A percentile compares a stretch with the other conserved stretches of the same genome.
Evolutionary conservation across 2,888 invertebrate species (phyloP).

Genomic region (Macrophya alboannulata): DNA sequence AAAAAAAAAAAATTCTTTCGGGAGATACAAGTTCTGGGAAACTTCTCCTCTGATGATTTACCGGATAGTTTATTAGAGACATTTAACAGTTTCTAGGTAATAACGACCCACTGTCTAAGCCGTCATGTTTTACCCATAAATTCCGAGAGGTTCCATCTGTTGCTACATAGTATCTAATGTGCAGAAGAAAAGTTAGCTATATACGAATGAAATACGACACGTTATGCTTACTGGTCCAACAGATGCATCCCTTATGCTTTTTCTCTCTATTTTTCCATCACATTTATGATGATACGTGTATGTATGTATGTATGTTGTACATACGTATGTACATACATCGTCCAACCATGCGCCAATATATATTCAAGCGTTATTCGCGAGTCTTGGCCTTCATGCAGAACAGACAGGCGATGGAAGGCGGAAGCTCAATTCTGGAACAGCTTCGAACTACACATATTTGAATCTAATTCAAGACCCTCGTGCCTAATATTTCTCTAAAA

Average conservation of each 20-base stretch:
- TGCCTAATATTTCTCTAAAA: no score
- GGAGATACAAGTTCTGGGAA: not conserved
- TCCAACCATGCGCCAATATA: not conserved
- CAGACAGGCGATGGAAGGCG: not conserved
- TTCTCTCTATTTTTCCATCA: not conserved
- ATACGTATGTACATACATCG: not conserved
- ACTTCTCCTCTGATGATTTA: not conserved
- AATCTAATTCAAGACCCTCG: slow-evolving; percentile 15
- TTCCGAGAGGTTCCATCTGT: slow-evolving; percentile 1
- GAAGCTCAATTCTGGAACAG: not conserved
- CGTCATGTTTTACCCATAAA: not conserved
- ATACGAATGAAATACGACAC: slow-evolving; percentile 7
- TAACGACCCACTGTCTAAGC: not conserved
- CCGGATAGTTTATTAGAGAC: not conserved
- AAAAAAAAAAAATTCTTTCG: not conserved
- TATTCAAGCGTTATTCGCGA: not conserved
- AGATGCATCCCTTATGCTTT: slow-evolving; percentile 28
- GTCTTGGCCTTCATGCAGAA: slow-evolving; percentile 26
- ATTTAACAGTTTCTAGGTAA: not conserved
- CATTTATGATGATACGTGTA: not conserved
- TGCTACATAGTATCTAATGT: not conserved
- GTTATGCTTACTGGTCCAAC: slow-evolving; percentile 7
- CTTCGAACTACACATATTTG: slow-evolving; percentile 14
- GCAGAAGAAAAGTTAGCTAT: slow-evolving; percentile 12
- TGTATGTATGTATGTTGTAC: not conserved